Base-by-base conservation (phyloP, 2,797 vertebrate genomes). In the Lerista edwardsae region DNA sequence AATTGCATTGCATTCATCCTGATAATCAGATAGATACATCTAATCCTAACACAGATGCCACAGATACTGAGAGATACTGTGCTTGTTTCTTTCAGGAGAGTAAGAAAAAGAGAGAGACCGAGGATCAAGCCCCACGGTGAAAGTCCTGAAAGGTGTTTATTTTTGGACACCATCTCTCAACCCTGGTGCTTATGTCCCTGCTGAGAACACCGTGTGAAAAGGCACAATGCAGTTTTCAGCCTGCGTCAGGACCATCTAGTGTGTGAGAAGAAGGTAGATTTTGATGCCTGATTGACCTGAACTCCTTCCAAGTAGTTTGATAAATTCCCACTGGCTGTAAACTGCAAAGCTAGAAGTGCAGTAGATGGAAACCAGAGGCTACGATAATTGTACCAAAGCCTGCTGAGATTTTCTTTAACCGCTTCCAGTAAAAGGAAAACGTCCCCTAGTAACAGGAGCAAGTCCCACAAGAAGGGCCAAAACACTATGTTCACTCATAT, bases 331-430 rank as follows among this genome's bases (percentile, higher is more conserved):
- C 76, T 93, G 95, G 94, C 89, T 94, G 86, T 91, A 81, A 86
- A 95, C 94, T 96, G 96, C 94, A 87, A 95, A 95, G 94, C 96
- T 96, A 95, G 96, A 96, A 97, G 96, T 94, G 97, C 96, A 96
- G 93, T 92, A 95, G 97, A 97, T 97, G 96, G 96, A 97, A 97
- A 97, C 94, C 83, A 87, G 96, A 96, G 96, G 95, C 95, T 84
- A 89, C 44, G 83, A 96, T 98, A 97, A 98, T 98, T 97, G 98
- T 97, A 96, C 96, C 92, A 94, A 96, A 95, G 97, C 95, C 98
- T 97, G 97, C 96, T 94, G 97, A 98, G 98, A 97, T 96, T 97
- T 47, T 96, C 94, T 91, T 92, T 91, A 94, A 94, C 92, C 89
- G 95, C 96, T 97, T 97, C 96, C 96, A 93, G 96, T 96, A 97